phyloP scores from a whole-genome alignment of 1,140 invertebrate genomes.

The Macrobrachium nipponense region DNA sequence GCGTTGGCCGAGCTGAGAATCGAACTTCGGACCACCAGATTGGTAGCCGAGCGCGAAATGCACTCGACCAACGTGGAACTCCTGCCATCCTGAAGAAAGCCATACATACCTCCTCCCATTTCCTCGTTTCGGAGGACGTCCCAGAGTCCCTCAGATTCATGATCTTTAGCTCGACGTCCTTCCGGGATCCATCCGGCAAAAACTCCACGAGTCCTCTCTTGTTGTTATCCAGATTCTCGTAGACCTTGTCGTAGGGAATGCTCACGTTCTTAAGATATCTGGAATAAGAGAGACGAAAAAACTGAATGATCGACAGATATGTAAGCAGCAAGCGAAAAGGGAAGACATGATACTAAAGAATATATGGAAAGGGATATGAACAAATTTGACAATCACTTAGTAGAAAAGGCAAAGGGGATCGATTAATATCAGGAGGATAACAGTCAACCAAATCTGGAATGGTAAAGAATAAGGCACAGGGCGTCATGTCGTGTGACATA shows the following conservation, averaged over 20 bases:
- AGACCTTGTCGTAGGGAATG: conserved; percentile 68
- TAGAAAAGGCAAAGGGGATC: neutral
- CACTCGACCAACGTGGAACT: too few relatives aligned
- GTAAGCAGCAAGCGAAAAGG: neutral
- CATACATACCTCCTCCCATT: conserved; percentile 87
- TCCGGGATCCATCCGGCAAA: conserved; percentile 87
- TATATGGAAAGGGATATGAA: neutral
- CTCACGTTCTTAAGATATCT: conserved; percentile 86
- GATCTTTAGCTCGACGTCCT: conserved; percentile 88
- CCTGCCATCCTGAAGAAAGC: too few relatives aligned
- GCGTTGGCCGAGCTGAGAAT: too few relatives aligned
- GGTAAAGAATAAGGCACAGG: neutral
- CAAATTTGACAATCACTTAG: neutral
- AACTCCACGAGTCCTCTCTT: conserved; percentile 77
- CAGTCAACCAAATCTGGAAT: neutral
- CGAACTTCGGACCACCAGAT: too few relatives aligned
- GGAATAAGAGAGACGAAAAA: conserved; percentile 28
- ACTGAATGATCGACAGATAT: conserved; percentile 14
- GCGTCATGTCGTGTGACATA: neutral
- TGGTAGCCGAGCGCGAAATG: too few relatives aligned
- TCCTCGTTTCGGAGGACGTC: conserved; percentile 78
- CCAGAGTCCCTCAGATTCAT: conserved; percentile 82
- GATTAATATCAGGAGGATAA: neutral
- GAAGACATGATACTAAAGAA: neutral
- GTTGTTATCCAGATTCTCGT: conserved; percentile 30